Conservation (phyloP, 30 jellyfish, hydroid and myxozoan species). For the Aurelia aurita region DNA sequence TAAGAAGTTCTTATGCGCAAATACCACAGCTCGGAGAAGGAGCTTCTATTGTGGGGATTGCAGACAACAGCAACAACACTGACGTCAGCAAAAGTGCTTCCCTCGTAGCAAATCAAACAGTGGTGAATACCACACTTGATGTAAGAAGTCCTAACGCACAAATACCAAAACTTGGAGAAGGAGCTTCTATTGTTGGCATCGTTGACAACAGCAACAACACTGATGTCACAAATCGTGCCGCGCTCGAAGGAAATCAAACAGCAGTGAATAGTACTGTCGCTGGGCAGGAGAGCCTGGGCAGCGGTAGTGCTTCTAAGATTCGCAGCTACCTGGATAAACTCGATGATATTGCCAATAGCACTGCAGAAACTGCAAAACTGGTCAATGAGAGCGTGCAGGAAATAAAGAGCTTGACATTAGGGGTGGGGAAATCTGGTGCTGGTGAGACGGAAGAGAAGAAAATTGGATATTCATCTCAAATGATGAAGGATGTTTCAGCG, state of each 20-base stretch:
- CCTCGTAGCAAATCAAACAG: neutral
- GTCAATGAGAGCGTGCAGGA: conserved; percentile 25
- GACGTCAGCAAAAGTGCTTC: neutral
- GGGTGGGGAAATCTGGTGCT: neutral
- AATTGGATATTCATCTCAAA: neutral
- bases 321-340: conserved; percentile 20
- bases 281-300: neutral
- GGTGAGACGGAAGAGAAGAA: neutral
- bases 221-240: neutral
- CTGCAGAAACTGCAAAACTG: conserved; percentile 32
- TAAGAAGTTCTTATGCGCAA: neutral
- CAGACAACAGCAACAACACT: neutral
- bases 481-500: conserved; percentile 37
- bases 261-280: neutral
- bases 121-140: neutral
- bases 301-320: neutral
- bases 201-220: conserved; percentile 30
- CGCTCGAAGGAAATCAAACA: neutral
- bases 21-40: conserved; percentile 1
- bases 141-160: neutral
- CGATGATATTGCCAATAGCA: conserved; percentile 31
- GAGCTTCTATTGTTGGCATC: neutral
- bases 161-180: neutral
- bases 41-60: neutral
- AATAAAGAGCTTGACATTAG: neutral